Percentiles rank a stretch among this genome's conserved stretches.
Evolutionary conservation across 2,113 vertebrate species (phyloP).

Genomic region (Cephalopholis sonnerati): DNA sequence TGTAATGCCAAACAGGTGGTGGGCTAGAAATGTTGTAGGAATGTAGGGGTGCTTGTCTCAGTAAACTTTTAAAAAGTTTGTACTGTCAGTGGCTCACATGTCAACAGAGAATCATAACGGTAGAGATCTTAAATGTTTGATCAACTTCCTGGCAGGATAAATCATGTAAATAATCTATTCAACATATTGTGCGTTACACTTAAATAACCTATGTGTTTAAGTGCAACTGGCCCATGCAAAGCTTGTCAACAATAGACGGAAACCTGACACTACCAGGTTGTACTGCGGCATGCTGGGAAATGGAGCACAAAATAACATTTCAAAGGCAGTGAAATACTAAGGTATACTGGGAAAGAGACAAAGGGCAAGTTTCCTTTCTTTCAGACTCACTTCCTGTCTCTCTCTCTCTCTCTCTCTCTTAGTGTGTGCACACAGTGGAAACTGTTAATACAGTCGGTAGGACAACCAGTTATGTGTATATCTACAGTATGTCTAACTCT

Average conservation of each 20-base stretch:
- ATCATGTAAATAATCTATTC: conserved; percentile 31
- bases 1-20: background rate
- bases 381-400: conserved; percentile 57
- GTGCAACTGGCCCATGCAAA: conserved; percentile 31
- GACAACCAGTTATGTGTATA: background rate
- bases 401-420: background rate
- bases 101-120: conserved; percentile 2
- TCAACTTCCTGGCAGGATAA: background rate
- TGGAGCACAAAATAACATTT: conserved; percentile 71
- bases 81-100: background rate
- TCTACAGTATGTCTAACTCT: background rate
- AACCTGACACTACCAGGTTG: conserved; percentile 64
- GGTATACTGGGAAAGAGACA: conserved; percentile 58
- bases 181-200: conserved; percentile 28
- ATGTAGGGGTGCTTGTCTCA: background rate
- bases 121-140: background rate
- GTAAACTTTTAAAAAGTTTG: background rate
- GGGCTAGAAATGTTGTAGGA: background rate
- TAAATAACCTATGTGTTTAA: conserved; percentile 30
- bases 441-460: background rate
- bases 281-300: conserved; percentile 69
- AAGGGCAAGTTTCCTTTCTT: conserved; percentile 79
- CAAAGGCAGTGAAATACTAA: conserved; percentile 58
- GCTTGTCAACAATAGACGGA: conserved; percentile 82
- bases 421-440: conserved; percentile 8